phyloP scores from a whole-genome alignment of 2,888 invertebrate genomes.

The Noctua comes region DNA sequence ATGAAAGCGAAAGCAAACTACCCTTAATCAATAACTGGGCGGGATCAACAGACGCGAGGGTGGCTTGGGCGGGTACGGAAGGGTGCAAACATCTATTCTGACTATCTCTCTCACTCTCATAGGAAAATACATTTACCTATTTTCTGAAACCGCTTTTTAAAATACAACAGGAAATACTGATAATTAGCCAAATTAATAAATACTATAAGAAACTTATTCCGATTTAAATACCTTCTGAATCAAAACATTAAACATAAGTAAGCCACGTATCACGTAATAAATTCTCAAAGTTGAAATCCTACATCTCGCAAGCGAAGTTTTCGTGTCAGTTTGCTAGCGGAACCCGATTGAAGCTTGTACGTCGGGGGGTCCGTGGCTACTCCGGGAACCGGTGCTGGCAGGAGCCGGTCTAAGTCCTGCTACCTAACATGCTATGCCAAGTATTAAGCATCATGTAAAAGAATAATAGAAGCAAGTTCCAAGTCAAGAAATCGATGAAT shows the following conservation, averaged over 20 bases:
- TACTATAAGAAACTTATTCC: rapidly evolving
- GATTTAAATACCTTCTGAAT: neutral
- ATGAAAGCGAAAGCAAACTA: neutral
- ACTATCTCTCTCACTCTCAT: slow-evolving; percentile 16
- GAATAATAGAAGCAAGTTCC: too few species aligned
- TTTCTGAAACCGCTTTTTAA: neutral
- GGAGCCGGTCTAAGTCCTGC: slow-evolving; percentile 48
- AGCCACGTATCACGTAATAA: neutral
- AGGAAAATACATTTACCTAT: slow-evolving; percentile 3
- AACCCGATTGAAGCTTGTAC: rapidly evolving
- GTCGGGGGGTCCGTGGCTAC: slow-evolving; percentile 53
- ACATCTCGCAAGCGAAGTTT: slow-evolving; percentile 35
- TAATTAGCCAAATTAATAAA: neutral
- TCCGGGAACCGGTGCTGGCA: slow-evolving; percentile 37
- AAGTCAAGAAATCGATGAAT: slow-evolving; percentile 14
- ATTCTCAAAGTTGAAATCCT: slow-evolving; percentile 19
- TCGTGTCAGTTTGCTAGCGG: neutral
- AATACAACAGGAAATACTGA: neutral
- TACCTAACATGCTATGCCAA: slow-evolving; percentile 5
- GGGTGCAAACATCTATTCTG: neutral
- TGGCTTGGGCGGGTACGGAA: neutral
- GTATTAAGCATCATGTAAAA: slow-evolving; percentile 23
- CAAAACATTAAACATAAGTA: neutral
- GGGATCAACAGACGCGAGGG: neutral
- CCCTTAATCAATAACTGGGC: slow-evolving; percentile 31